These are phyloP conservation scores for Plemyria rubiginata DNA, from an alignment of 2,888 invertebrate genomes.

Conservation along the genomic window DNA sequence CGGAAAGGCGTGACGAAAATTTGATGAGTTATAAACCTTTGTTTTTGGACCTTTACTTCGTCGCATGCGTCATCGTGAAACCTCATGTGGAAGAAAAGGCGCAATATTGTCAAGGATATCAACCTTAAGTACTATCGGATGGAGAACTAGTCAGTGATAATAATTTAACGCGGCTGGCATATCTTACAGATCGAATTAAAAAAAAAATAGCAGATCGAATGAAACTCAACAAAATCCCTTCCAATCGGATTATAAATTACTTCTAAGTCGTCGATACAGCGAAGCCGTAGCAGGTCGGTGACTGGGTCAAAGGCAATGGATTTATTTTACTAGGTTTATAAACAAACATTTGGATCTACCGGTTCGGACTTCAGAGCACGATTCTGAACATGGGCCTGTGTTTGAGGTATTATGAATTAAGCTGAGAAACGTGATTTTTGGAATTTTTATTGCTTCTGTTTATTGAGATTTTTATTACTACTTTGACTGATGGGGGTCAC, in stretches of 20 bases:
- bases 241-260: slow-evolving; percentile 63
- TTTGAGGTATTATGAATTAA: slow-evolving; percentile 10
- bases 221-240: slow-evolving; percentile 43
- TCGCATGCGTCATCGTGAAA: slow-evolving; percentile 28
- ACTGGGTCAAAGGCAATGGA: slow-evolving; percentile 63
- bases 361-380: slow-evolving; percentile 19
- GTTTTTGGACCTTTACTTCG: slow-evolving; percentile 24
- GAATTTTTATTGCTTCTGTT: slow-evolving; percentile 13
- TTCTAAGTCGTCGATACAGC: slow-evolving; percentile 47
- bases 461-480: slow-evolving; percentile 7
- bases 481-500: slow-evolving; percentile 3
- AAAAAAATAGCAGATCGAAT: slow-evolving; percentile 41
- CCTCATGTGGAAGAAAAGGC: slow-evolving; percentile 7
- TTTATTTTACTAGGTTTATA: slow-evolving; percentile 46
- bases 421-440: slow-evolving; percentile 24
- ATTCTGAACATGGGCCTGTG: slow-evolving; percentile 18
- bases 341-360: slow-evolving; percentile 32
- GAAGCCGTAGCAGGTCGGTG: slow-evolving; percentile 55
- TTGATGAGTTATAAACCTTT: slow-evolving; percentile 36
- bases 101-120: slow-evolving; percentile 14
- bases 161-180: slow-evolving; percentile 17
- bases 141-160: neutral
- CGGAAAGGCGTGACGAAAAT: slow-evolving; percentile 46
- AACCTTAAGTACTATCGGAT: slow-evolving; percentile 4
- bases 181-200: slow-evolving; percentile 42